Conservation (phyloP, 1,140 invertebrate species). For the Centruroides sculpturatus region DNA sequence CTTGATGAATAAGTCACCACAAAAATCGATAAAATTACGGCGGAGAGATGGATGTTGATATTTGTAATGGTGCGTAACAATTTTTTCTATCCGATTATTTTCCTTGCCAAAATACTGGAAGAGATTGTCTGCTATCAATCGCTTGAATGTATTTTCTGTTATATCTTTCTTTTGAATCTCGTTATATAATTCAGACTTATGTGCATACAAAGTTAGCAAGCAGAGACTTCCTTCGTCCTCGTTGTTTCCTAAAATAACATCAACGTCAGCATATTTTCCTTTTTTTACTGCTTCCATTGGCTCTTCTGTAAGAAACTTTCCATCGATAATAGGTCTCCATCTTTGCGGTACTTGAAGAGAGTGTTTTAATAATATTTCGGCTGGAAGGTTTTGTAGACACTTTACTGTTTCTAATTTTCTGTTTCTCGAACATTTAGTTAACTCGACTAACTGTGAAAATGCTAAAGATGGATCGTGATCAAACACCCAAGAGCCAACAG, state of each 20-base stretch:
- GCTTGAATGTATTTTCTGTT: slow-evolving; percentile 5
- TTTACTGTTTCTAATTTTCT: background rate
- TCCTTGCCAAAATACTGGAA: background rate
- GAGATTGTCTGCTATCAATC: background rate
- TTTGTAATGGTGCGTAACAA: no score
- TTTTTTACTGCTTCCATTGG: slow-evolving; percentile 5
- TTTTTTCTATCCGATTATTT: background rate
- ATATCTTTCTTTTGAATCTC: slow-evolving; percentile 11
- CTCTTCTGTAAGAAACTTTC: slow-evolving; percentile 10
- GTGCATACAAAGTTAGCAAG: slow-evolving; percentile 10
- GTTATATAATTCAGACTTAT: slow-evolving; percentile 4
- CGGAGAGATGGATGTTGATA: background rate
- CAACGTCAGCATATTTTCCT: slow-evolving; percentile 4
- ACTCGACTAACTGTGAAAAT: background rate
- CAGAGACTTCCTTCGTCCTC: slow-evolving; percentile 20
- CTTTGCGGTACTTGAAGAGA: background rate
- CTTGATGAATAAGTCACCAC: slow-evolving; percentile 14
- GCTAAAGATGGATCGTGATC: slow-evolving; percentile 13
- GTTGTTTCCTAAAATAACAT: slow-evolving; percentile 17
- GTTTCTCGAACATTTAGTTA: background rate
- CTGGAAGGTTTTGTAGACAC: slow-evolving; percentile 11
- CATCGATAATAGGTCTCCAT: slow-evolving; percentile 16
- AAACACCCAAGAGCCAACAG: slow-evolving; percentile 18
- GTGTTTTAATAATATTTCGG: slow-evolving; percentile 7
- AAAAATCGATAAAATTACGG: slow-evolving; percentile 15